Conservation (phyloP, 2,888 invertebrate species). For the Cremastobaeus sp. region DNA sequence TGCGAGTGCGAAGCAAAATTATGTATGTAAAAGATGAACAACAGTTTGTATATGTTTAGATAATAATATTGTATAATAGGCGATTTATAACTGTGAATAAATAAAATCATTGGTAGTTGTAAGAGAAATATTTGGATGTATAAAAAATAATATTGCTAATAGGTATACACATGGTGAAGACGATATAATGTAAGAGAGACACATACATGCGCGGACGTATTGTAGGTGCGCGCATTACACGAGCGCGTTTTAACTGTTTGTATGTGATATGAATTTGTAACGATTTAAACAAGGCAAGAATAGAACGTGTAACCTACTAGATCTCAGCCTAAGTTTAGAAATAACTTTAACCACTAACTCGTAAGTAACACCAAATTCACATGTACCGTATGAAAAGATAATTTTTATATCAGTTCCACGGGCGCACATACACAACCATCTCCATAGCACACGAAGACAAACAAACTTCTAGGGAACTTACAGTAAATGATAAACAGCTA, state of each 20-base stretch:
- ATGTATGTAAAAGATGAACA: slow-evolving; percentile 55
- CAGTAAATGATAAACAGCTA: slow-evolving; percentile 63
- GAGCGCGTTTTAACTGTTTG: slow-evolving; percentile 64
- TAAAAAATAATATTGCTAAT: slow-evolving; percentile 60
- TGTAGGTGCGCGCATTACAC: not conserved
- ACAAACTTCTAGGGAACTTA: slow-evolving; percentile 67
- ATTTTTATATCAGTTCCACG: slow-evolving; percentile 77
- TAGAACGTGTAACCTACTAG: slow-evolving; percentile 75
- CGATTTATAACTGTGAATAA: slow-evolving; percentile 76
- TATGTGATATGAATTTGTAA: slow-evolving; percentile 76
- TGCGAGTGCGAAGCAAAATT: slow-evolving; percentile 48
- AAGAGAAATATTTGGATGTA: slow-evolving; percentile 70
- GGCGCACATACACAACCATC: slow-evolving; percentile 75
- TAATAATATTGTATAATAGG: slow-evolving; percentile 75
- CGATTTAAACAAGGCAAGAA: slow-evolving; percentile 71
- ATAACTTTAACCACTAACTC: slow-evolving; percentile 67
- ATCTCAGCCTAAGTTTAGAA: slow-evolving; percentile 76
- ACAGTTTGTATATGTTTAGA: slow-evolving; percentile 64
- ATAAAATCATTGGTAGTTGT: slow-evolving; percentile 71
- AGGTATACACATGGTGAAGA: slow-evolving; percentile 52
- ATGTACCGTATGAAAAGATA: slow-evolving; percentile 74
- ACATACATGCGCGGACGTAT: slow-evolving; percentile 29
- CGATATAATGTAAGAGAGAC: slow-evolving; percentile 18
- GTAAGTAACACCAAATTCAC: slow-evolving; percentile 77
- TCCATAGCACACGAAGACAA: slow-evolving; percentile 71